phyloP scores from a whole-genome alignment of 2,797 vertebrate genomes.

The Acropternis orthonyx region DNA sequence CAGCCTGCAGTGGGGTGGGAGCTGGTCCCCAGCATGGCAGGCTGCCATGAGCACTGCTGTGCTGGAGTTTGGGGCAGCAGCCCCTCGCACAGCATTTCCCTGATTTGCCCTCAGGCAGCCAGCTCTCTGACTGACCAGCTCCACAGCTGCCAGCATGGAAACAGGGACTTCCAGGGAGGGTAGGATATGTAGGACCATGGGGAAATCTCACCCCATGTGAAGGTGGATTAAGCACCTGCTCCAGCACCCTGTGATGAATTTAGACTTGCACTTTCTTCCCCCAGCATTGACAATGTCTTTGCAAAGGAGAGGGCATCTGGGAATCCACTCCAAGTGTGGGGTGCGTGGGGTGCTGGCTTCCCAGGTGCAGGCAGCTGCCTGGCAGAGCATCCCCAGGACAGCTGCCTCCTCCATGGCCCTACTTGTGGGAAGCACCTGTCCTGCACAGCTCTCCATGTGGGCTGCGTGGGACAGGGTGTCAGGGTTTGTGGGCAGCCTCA shows the following conservation, averaged over 20 bases:
- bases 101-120: not conserved
- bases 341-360: not conserved
- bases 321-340: not conserved
- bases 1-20: rapidly evolving
- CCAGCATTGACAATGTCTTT: not conserved
- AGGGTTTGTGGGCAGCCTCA: not conserved
- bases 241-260: rapidly evolving
- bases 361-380: not conserved
- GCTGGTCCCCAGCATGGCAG: not conserved
- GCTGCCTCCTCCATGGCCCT: not conserved
- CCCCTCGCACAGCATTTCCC: not conserved
- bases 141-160: rapidly evolving
- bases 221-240: not conserved
- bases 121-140: not conserved
- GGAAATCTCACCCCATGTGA: not conserved
- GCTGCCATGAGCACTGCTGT: not conserved
- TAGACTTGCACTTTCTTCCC: not conserved
- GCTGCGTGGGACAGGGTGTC: not conserved
- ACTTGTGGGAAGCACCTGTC: rapidly evolving
- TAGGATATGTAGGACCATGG: not conserved
- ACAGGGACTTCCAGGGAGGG: rapidly evolving
- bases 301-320: not conserved
- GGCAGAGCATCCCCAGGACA: not conserved
- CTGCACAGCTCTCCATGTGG: rapidly evolving
- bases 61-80: rapidly evolving